Base-by-base conservation (phyloP, 2,797 vertebrate genomes). In the Diplodus puntazzo region DNA sequence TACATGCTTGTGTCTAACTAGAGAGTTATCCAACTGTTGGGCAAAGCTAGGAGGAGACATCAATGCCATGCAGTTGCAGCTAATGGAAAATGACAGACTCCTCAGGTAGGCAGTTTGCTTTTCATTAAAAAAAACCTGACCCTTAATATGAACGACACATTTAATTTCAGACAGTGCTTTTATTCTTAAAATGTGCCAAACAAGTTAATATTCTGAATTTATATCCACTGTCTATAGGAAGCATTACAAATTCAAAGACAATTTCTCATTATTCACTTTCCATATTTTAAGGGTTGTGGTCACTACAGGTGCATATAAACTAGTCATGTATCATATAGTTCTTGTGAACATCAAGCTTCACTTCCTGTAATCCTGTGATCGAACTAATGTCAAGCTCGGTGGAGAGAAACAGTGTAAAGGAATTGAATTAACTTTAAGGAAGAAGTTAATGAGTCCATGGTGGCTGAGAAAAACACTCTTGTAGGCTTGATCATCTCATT, bases 361-460 rank as follows among this genome's bases (percentile, higher is more conserved):
- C 30, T 5, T 34, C 30, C 59, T 25, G 4, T 11, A 49, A 5
- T 23, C n/a, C n/a, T n/a, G n/a, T 60, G 79, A 67, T 34, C 49
- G 25, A 68, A 54, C 66, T 75, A 83, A 90, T 87, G 77, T 79
- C 74, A 67, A 63, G 50, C 46, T 43, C 10, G 12, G 68, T 73
- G 62, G 59, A 77, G 73, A 80, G 50, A 86, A 81, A 81, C 55
- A 65, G 78, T 65, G 74, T 50, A 49, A 30, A 79, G 75, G 80
- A 77, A 88, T 39, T 77, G 71, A 88, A 88, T 83, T 85, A 70
- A 86, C 67, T 82, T 82, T 52, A 81, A 83, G 71, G 60, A 68
- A 69, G 66, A 75, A 61, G 59, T 67, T 88, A 91, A 92, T 81
- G 84, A 87, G 87, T 74, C 85, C 70, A 43, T 16, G 53, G 82